phyloP scores from a whole-genome alignment of 1,140 invertebrate species.

The Leptinotarsa undecemlineata region DNA sequence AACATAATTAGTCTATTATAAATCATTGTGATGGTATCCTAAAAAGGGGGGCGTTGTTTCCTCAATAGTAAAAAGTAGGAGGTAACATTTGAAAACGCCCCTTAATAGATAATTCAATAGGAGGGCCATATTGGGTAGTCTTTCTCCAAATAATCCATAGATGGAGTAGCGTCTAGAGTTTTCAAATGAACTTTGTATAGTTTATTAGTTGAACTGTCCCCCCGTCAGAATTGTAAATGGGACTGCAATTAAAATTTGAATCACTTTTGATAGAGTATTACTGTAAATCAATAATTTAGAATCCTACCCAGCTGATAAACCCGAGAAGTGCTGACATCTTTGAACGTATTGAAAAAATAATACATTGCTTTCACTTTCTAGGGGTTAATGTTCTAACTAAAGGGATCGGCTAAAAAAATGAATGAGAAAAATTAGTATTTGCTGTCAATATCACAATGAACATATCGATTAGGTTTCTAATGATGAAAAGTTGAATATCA shows the following conservation, averaged over 20 bases:
- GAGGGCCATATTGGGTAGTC: constrained; percentile 16
- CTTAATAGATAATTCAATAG: constrained; percentile 17
- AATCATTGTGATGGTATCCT: neutral
- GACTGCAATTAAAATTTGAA: no score
- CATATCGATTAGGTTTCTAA: no score
- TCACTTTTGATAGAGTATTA: no score
- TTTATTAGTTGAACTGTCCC: no score
- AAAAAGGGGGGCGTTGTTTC: neutral
- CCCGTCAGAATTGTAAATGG: no score
- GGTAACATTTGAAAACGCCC: neutral
- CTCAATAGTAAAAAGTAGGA: no score
- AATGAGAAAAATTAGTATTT: no score
- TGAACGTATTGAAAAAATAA: neutral
- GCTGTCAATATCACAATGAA: no score
- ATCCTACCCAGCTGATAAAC: neutral
- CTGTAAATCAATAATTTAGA: no score
- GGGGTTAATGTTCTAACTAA: constrained; percentile 1
- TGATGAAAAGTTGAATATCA: no score
- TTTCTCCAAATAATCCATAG: neutral
- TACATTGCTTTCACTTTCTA: neutral
- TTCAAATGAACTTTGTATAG: neutral
- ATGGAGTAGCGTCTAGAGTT: neutral
- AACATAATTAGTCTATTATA: neutral
- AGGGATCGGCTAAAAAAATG: neutral
- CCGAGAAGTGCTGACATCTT: constrained; percentile 11